Evolutionary conservation across 2,888 invertebrate species (phyloP).

Genomic region (Mythimna lalbum): DNA sequence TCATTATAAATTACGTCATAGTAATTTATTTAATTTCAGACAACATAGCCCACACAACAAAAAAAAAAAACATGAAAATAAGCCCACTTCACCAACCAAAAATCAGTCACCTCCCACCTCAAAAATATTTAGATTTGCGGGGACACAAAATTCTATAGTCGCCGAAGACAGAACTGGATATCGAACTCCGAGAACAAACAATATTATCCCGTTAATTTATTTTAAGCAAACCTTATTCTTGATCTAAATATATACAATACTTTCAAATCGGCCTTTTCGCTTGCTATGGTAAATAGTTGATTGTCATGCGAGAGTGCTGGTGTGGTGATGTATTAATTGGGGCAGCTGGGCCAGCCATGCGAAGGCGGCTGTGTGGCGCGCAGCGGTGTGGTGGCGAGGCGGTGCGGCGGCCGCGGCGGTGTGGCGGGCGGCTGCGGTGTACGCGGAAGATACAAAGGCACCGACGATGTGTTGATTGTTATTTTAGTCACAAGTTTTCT

Average conservation of each 20-base stretch:
- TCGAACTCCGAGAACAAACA: too few relatives aligned
- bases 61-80: too few relatives aligned
- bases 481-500: slow-evolving; percentile 26
- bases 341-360: slow-evolving; percentile 39
- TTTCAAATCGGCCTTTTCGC: slow-evolving; percentile 32
- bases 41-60: too few relatives aligned
- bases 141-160: too few relatives aligned
- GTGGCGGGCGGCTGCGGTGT: not conserved
- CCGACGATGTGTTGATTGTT: slow-evolving; percentile 1
- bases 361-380: not conserved
- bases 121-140: too few relatives aligned
- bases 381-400: too few relatives aligned
- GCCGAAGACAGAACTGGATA: too few relatives aligned
- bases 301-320: slow-evolving; percentile 43
- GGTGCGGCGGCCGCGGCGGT: not conserved
- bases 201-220: not conserved
- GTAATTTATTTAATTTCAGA: too few relatives aligned
- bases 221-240: slow-evolving; percentile 8
- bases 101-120: too few relatives aligned
- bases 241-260: slow-evolving; percentile 38
- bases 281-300: slow-evolving; percentile 50
- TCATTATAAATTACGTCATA: too few relatives aligned
- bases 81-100: too few relatives aligned
- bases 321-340: slow-evolving; percentile 49
- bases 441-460: slow-evolving; percentile 52